Conservation (phyloP, 2,888 invertebrate genomes). For the Andrena hattorfiana region DNA sequence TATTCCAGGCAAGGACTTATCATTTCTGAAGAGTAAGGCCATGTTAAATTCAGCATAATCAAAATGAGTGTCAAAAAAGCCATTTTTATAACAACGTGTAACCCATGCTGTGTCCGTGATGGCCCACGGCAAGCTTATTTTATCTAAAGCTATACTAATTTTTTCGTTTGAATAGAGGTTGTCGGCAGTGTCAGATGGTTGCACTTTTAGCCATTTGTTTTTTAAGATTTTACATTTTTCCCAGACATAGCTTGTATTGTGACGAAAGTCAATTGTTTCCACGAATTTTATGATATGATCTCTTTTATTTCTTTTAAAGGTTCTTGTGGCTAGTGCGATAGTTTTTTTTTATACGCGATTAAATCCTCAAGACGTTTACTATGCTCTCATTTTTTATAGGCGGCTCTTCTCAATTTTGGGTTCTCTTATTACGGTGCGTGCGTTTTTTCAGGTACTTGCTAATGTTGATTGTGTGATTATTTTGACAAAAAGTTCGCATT, state of each 20-base stretch:
- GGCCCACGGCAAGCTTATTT: background rate
- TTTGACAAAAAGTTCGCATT: background rate
- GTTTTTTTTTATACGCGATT: too few relatives aligned
- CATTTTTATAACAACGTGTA: background rate
- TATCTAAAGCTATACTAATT: background rate
- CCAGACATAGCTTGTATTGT: too few relatives aligned
- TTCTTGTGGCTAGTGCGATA: too few relatives aligned
- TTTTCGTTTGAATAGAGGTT: background rate
- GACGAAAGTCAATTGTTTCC: background rate
- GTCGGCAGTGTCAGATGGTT: background rate
- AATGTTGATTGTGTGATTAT: too few relatives aligned
- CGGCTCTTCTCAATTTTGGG: background rate
- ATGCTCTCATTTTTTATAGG: background rate
- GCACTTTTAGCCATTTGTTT: conserved; percentile 3
- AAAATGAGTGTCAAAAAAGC: background rate
- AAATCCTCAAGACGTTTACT: background rate
- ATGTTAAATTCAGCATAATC: background rate
- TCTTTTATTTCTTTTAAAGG: conserved; percentile 8
- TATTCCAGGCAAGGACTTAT: background rate
- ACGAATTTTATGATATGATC: background rate
- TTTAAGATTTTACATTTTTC: conserved; percentile 6
- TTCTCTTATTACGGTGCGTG: background rate
- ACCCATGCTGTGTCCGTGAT: background rate
- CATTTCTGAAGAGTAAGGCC: background rate
- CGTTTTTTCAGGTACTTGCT: too few relatives aligned